Conservation (phyloP, 1,140 invertebrate species). For the Nephila pilipes region DNA sequence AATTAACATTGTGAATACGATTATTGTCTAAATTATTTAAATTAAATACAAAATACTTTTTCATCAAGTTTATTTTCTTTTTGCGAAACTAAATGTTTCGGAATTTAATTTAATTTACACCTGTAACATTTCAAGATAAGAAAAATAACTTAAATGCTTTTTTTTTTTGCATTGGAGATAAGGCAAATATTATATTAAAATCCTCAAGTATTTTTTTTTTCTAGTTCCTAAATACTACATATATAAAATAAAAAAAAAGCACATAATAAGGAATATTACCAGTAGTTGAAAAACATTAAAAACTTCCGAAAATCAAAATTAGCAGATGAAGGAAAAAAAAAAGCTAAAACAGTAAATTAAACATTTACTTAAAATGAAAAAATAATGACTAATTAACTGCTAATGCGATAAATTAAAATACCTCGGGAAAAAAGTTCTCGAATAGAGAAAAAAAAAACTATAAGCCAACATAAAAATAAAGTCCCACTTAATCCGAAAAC, state of each 20-base stretch:
- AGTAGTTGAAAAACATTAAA: background rate
- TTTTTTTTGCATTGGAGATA: background rate
- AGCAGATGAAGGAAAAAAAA: background rate
- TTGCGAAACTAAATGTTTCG: background rate
- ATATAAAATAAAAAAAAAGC: background rate
- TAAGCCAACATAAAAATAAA: background rate
- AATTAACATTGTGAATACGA: no score
- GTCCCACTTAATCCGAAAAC: background rate
- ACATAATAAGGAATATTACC: background rate
- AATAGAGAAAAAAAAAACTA: background rate
- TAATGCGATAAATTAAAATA: constrained; percentile 13
- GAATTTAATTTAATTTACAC: background rate
- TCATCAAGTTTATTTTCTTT: background rate
- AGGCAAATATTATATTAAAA: background rate
- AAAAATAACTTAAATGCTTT: background rate
- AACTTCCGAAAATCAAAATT: background rate
- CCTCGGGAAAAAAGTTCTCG: background rate
- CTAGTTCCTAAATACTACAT: background rate
- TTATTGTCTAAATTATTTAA: background rate
- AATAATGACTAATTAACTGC: background rate
- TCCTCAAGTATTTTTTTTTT: background rate
- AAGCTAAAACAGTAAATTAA: background rate
- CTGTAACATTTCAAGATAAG: background rate
- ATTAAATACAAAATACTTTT: background rate
- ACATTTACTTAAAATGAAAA: background rate